Base-by-base conservation (phyloP, 2,888 invertebrate genomes). In the Stenchaetothrips biformis region DNA sequence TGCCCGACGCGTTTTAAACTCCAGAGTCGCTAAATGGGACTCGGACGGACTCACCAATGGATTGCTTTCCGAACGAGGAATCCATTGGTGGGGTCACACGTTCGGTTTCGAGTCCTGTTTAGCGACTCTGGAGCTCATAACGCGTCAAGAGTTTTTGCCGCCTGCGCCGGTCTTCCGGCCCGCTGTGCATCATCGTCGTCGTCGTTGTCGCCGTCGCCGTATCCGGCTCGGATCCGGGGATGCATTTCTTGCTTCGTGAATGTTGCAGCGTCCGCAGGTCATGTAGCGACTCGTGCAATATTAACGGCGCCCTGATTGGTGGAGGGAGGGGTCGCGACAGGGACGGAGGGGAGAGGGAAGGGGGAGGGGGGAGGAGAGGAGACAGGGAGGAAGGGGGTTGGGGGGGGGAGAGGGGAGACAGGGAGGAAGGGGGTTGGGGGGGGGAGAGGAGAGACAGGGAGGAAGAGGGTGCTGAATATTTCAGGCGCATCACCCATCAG, bases 291-390 rank as follows among this genome's bases (percentile, higher is more conserved):
- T 21, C 67, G 25, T 74, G 67, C 21, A 74, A 74, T 7, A 7
- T 74, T 74, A 74, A 74, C 25, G 67, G 67, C 67, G 25, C 67
- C 25, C 21, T 74, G 67, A 74, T 74, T 74, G 67, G 67, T n/a
- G 67, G 18, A 7, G 67, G 67, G 25, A 25, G 11, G 21, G 67
- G 67, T 11, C 21, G 21, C 67, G 67, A 25, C 67, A 6, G 59
- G 9, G 59, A 18, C 59, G 59, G 59, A 11, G 4, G 4, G 53
- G 3, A 18, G 53, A 11, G 53, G 53, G 2, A n/a, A 11, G 53
- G 3, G 53, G 53, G 8, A 11, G 53, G 49, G 8, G 7, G 49
- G 7, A 11, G 49, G 8, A n/a, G n/a, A n/a, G n/a, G 53, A 37
- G 37, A 37, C 37, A 37, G 37, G 37, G 37, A 37, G 37, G 37